Conservation (phyloP, 2,113 vertebrate species). For the Hippolais icterina region DNA sequence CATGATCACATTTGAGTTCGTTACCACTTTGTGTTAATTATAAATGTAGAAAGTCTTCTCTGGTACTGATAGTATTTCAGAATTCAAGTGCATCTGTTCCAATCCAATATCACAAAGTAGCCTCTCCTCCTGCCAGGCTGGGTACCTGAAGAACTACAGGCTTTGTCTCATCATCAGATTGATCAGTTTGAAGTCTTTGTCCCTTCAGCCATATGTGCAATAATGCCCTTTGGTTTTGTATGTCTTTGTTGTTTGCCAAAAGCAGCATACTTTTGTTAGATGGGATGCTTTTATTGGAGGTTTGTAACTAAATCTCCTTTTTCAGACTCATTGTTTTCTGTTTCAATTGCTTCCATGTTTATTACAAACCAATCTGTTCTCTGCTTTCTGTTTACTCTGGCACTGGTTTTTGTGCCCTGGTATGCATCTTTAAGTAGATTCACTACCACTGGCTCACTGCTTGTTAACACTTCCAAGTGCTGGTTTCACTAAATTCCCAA, state of each 20-base stretch:
- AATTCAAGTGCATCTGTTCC: neutral
- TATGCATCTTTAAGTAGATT: constrained; percentile 21
- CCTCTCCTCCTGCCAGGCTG: neutral
- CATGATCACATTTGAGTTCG: neutral
- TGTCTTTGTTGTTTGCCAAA: neutral
- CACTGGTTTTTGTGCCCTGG: neutral
- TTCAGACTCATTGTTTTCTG: neutral
- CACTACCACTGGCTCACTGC: neutral
- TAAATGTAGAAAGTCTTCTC: neutral
- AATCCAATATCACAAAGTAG: neutral
- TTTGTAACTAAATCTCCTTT: neutral
- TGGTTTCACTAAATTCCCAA: neutral
- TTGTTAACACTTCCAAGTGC: constrained; percentile 36
- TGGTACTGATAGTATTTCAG: neutral
- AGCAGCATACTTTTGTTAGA: neutral
- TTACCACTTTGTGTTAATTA: neutral
- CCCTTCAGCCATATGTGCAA: neutral
- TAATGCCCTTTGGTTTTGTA: neutral
- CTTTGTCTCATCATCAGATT: neutral
- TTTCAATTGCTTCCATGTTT: constrained; percentile 37
- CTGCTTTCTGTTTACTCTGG: constrained; percentile 40
- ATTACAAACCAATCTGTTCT: constrained; percentile 13
- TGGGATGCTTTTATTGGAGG: neutral
- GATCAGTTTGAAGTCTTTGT: neutral
- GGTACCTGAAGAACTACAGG: neutral